phyloP scores from a whole-genome alignment of 2,797 vertebrate species.

The Platalea minor region DNA sequence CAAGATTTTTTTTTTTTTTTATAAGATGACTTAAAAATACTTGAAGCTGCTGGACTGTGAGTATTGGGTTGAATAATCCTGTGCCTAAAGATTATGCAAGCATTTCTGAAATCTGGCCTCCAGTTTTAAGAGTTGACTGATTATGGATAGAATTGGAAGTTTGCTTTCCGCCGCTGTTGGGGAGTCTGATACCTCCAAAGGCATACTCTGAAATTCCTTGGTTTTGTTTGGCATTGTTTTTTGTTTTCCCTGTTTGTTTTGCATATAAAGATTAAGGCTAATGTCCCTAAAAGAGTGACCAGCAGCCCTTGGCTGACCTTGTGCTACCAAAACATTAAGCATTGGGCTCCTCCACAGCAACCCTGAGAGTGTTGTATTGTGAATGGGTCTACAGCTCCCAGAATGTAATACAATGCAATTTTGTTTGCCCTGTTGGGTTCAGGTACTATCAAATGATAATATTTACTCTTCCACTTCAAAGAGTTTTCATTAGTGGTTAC shows the following conservation, averaged over 20 bases:
- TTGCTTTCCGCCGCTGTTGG: neutral
- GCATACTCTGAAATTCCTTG: neutral
- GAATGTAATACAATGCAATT: conserved; percentile 58
- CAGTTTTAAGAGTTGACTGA: neutral
- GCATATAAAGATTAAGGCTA: neutral
- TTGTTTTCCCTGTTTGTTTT: neutral
- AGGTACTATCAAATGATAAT: conserved; percentile 75
- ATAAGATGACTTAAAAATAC: neutral
- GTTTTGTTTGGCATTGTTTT: neutral
- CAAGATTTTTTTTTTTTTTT: no score
- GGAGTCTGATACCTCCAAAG: neutral
- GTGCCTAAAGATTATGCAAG: neutral
- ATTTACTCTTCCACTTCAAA: conserved; percentile 79
- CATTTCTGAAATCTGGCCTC: neutral
- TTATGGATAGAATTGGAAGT: neutral
- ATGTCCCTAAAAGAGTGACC: neutral
- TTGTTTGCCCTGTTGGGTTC: conserved; percentile 61
- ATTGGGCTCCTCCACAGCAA: conserved; percentile 58
- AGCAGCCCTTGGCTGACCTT: conserved; percentile 7
- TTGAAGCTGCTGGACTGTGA: neutral
- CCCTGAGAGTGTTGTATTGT: neutral
- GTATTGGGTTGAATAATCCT: neutral
- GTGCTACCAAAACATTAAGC: neutral
- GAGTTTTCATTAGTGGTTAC: conserved; percentile 65
- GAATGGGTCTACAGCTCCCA: conserved; percentile 10